Base-by-base conservation (phyloP, 1,140 invertebrate genomes). In the Scaptodrosophila lebanonensis region DNA sequence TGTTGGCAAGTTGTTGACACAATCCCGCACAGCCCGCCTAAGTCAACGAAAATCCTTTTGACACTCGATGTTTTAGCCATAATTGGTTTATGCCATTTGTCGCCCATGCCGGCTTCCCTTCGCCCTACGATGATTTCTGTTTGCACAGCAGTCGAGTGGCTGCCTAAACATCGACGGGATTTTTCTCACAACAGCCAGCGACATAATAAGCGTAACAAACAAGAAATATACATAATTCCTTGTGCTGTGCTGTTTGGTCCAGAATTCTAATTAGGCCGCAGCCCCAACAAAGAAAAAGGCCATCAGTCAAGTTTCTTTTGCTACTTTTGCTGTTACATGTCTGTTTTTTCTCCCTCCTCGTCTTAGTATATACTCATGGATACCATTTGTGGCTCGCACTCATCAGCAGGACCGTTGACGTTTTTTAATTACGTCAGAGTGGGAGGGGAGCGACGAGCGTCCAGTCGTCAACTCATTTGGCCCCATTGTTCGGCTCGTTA, bases 31-130 rank as follows among this genome's bases (percentile, higher is more conserved):
- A n/a, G n/a, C 8, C 22, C 3, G 22, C 22, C 22, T 25, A 25
- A 25, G 8, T 25, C 22, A 59, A 43, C 18, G 47, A 40, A 54
- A 60, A 57, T 62, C 29, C 38, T 48, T 62, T 63, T 45, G 52
- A 71, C 47, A 44, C 53, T 47, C 44, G 52, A 50, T 66, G 60
- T 25, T 27, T 30, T 50, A 30, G 29, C 60, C 43, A 44, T 73
- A 73, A 73, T 73, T 73, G 64, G 69, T 60, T 64, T 64, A 51
- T 49, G 51, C 68, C 63, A 66, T 70, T 70, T 70, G 52, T 38
- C 56, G 49, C 8, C n/a, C n/a, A n/a, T n/a, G n/a, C n/a, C n/a
- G n/a, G n/a, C n/a, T n/a, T n/a, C n/a, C n/a, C n/a, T n/a, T n/a
- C n/a, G n/a, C n/a, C n/a, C n/a, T n/a, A n/a, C n/a, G n/a, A n/a